Evolutionary conservation across 37 sponge, comb jelly and placozoan species (phyloP).

Genomic region (Bolinopsis microptera): DNA sequence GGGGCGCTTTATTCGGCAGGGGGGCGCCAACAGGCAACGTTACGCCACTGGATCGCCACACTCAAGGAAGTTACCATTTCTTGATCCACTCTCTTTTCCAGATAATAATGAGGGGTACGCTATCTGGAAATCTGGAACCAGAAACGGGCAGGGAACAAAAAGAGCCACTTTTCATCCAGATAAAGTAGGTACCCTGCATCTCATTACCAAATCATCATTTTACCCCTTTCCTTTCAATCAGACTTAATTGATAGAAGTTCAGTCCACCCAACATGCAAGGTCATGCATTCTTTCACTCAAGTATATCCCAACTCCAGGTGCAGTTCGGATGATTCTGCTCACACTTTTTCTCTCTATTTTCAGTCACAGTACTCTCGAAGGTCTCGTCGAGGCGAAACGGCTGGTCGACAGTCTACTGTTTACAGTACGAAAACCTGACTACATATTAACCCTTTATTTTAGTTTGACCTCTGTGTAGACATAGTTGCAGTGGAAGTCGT

Average conservation of each 20-base stretch:
- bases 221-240: neutral
- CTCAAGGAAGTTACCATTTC: too few species aligned
- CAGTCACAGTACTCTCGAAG: slow-evolving; percentile 49
- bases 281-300: neutral
- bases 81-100: neutral
- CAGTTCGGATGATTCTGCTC: neutral
- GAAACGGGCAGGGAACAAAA: slow-evolving; percentile 11
- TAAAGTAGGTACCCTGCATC: neutral
- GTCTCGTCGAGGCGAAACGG: neutral
- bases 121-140: slow-evolving; percentile 16
- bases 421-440: neutral
- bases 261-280: neutral
- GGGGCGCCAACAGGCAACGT: too few species aligned
- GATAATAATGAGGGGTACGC: neutral
- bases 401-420: slow-evolving; percentile 3
- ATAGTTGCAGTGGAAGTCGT: neutral
- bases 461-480: neutral
- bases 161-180: slow-evolving; percentile 10
- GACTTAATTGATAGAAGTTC: neutral
- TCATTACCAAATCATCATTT: neutral
- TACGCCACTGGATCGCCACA: too few species aligned
- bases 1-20: too few species aligned
- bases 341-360: neutral
- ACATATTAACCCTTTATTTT: neutral
- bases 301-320: neutral